Evolutionary conservation across 1,140 invertebrate genomes (phyloP), one percentile per base, ranked within the genome.

Genomic region (Calycopis cecrops): DNA sequence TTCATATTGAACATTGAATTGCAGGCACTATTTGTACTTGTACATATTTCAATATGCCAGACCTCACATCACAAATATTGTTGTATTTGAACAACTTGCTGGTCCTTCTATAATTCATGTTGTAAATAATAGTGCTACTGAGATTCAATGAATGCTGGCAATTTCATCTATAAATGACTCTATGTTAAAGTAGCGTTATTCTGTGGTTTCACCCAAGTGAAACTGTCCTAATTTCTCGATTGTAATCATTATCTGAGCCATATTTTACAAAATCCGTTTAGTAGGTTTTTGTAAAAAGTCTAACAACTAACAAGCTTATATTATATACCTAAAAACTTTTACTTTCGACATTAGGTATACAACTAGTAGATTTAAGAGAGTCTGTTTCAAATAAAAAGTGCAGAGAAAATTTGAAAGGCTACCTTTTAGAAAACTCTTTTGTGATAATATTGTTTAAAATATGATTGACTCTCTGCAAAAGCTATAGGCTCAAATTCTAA

Each of bases 1-100:
- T 44, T 44, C 40, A 44, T 44, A 44, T 12, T 14, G 40, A 9
- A 16, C 14, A 44, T 44, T n/a, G n/a, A n/a, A n/a, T n/a, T n/a
- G n/a, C n/a, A n/a, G n/a, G 14, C 14, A 44, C 14, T 16, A 16
- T 16, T 3, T 16, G 17, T 44, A 40, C 21, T 40, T 40, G 35
- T 37, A n/a, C 35, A 37, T 8, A 12, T 44, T 44, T 44, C 12
- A 3, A 44, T 44, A 16, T 42, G 7, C 12, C 40, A 16, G 16
- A 42, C 40, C 40, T 14, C 40, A 6, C 40, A 14, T 16, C 17
- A 44, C 40, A 44, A 44, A 44, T 44, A 44, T 14, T 9, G 14
- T n/a, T 0, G 9, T 44, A 14, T 44, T 44, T 44, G 40, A 16
- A 44, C 16, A 9, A 44, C 17, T 44, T 16, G 40, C 17, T 16